Conservation (phyloP, 2,113 vertebrate species). For the Scortum barcoo region DNA sequence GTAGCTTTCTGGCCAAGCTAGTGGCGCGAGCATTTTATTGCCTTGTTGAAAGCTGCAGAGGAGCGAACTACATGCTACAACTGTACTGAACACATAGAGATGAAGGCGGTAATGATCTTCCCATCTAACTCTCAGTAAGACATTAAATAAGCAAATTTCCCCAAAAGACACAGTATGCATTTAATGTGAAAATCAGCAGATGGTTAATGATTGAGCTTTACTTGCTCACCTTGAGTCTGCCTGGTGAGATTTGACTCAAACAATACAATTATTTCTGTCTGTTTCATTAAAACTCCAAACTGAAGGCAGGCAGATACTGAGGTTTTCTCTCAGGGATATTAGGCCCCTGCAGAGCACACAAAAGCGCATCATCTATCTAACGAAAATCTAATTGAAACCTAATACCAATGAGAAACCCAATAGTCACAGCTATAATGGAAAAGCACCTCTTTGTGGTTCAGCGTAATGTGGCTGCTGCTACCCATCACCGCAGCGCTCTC, state of each 20-base stretch:
- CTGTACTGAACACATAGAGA: background rate
- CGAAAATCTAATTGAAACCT: conserved; percentile 65
- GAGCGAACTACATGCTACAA: background rate
- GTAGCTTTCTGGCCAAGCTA: too few relatives aligned
- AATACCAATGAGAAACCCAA: conserved; percentile 52
- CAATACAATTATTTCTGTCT: conserved; percentile 19
- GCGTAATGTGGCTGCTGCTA: conserved; percentile 14
- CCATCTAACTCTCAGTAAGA: conserved; percentile 8
- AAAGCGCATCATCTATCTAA: conserved; percentile 63
- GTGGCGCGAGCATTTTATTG: too few relatives aligned
- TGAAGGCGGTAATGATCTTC: conserved; percentile 7
- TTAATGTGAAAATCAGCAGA: conserved; percentile 3
- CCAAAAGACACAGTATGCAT: background rate
- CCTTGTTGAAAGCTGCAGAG: too few relatives aligned
- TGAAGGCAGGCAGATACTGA: conserved; percentile 18
- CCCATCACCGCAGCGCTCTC: conserved; percentile 13
- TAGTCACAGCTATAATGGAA: conserved; percentile 58
- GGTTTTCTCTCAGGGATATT: conserved; percentile 36
- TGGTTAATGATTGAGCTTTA: conserved; percentile 12
- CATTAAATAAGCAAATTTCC: conserved; percentile 21
- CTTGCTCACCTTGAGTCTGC: conserved; percentile 1
- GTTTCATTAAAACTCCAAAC: conserved; percentile 51
- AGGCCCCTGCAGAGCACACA: conserved; percentile 57
- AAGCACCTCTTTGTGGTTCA: conserved; percentile 38
- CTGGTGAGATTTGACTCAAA: conserved; percentile 23